A percentile compares a stretch with the other conserved stretches of the same genome.
Conservation (phyloP, 1,140 invertebrate genomes). For the Scylla paramamosain region DNA sequence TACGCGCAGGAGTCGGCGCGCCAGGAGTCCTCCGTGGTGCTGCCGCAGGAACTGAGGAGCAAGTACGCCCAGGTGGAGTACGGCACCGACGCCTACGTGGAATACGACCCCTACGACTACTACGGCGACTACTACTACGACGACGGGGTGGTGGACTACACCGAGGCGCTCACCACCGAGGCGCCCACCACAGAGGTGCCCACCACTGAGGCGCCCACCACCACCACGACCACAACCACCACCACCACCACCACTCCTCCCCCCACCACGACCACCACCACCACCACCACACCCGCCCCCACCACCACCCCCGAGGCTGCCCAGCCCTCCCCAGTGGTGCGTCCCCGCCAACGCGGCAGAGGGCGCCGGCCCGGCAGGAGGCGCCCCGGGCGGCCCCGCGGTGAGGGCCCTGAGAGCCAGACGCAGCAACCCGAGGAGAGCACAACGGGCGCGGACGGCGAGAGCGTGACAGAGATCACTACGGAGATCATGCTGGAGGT, state of each 20-base stretch:
- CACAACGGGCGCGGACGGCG: too few relatives aligned
- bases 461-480: not conserved
- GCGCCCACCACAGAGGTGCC: not conserved
- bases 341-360: not conserved
- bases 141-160: not conserved
- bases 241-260: not conserved
- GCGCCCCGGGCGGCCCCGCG: not conserved
- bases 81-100: not conserved
- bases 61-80: not conserved
- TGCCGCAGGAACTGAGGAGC: not conserved
- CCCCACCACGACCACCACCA: not conserved
- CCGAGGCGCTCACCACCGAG: not conserved
- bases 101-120: not conserved
- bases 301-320: not conserved
- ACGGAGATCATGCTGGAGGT: slow-evolving; percentile 18
- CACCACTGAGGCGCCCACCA: not conserved
- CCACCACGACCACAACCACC: not conserved
- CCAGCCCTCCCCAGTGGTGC: not conserved
- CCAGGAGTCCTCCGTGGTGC: not conserved
- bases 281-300: not conserved
- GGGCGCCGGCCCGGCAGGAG: not conserved
- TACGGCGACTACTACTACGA: slow-evolving; percentile 10
- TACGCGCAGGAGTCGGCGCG: not conserved
- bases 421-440: not conserved
- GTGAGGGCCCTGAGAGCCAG: not conserved